These are phyloP conservation scores for Oscheius onirici DNA, from an alignment of 2,888 invertebrate species.

Conservation along the genomic window DNA sequence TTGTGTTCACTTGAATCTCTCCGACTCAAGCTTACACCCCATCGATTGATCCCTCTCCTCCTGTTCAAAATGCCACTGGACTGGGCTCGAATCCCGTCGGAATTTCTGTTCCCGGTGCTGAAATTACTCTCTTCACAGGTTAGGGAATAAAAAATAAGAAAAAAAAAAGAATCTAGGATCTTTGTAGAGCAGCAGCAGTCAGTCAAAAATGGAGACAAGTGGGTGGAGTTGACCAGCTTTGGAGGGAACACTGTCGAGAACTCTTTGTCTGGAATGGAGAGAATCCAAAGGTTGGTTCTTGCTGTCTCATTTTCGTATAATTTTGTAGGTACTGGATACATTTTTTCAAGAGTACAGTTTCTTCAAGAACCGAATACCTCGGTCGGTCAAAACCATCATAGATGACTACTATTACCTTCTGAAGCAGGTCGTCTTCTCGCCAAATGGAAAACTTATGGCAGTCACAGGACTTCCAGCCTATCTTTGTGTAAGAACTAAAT, in stretches of 20 bases:
- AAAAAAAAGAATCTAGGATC: slow-evolving; percentile 2
- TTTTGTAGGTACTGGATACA: neutral
- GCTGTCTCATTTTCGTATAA: neutral
- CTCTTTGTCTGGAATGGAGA: slow-evolving; percentile 2
- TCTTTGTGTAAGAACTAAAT: slow-evolving; percentile 20
- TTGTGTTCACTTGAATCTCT: slow-evolving; percentile 14
- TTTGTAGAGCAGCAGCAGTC: slow-evolving; percentile 8
- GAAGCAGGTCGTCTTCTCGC: slow-evolving; percentile 9
- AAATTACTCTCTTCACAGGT: slow-evolving; percentile 5
- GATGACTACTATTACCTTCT: slow-evolving; percentile 20
- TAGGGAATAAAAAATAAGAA: neutral
- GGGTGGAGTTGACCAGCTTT: neutral
- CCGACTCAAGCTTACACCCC: slow-evolving; percentile 10
- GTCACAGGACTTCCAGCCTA: slow-evolving; percentile 21
- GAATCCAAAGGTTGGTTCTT: neutral
- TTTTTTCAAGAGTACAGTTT: slow-evolving; percentile 21
- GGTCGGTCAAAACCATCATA: neutral
- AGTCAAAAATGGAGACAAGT: slow-evolving; percentile 7
- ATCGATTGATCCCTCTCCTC: slow-evolving; percentile 13
- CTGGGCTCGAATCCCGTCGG: slow-evolving; percentile 17
- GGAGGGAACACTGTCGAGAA: slow-evolving; percentile 7
- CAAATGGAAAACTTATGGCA: slow-evolving; percentile 16
- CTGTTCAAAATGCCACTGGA: neutral
- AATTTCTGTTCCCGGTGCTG: slow-evolving; percentile 14
- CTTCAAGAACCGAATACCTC: slow-evolving; percentile 24